Evolutionary conservation across 2,113 vertebrate genomes (phyloP), one percentile per base, ranked within the genome.

Genomic region (Prinia subflava): DNA sequence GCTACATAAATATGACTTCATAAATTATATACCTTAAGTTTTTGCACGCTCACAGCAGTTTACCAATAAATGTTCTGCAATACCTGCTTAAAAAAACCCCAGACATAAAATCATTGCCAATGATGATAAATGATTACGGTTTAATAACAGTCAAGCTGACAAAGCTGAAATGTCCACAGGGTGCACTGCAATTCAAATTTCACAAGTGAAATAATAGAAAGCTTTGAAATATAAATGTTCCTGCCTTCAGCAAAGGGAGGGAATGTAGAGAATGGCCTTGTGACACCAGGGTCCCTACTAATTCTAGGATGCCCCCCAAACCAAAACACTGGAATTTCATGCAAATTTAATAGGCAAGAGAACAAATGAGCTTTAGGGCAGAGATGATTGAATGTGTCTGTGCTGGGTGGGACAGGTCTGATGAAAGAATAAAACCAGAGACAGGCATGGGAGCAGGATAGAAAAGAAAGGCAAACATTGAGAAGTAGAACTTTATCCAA

Each of bases 101-200:
- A 64, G 88, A 80, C 60, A 44, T 76, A 86, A 89, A 95, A 87
- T 89, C 80, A 53, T 65, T 96, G 76, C 44, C 86, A 73, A 59
- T 77, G 67, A 92, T 94, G 91, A 89, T 87, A 91, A 93, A 95
- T 79, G 39, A 90, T 87, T 65, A 86, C 33, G 86, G 57, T 52
- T 91, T 96, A 91, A 74, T 85, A 95, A 95, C 44, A 94, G 75
- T 68, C 86, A 92, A 92, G 90, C 86, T 90, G 96, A 96, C 76
- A 94, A 92, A 92, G 86, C 92, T 89, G 64, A 81, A 92, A 78
- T 25, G 76, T 75, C 95, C 92, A 53, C 83, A 78, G 76, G 92
- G 94, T 74, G n/a, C 56, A 87, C 1, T 76, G 73, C 60, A 80
- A 89, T 70, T 93, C 82, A 71, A 83, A 95, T 81, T 82, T 69